Percentiles rank a stretch among this genome's conserved stretches.
phyloP scores from a whole-genome alignment of 1,140 invertebrate species.

The Drosophila mayri region DNA sequence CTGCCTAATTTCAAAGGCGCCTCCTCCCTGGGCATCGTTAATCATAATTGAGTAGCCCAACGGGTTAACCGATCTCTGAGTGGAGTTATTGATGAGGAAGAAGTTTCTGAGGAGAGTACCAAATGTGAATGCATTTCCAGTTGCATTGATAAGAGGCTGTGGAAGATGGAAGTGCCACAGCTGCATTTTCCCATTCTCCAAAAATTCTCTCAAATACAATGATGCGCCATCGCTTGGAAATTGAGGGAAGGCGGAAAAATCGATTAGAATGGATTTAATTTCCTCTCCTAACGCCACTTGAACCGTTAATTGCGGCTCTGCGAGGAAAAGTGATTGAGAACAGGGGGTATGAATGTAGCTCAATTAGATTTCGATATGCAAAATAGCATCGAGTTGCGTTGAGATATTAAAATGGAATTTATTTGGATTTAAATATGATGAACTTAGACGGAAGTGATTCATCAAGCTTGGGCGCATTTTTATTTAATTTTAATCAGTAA shows the following conservation, averaged over 20 bases:
- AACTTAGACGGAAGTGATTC: conserved; percentile 3
- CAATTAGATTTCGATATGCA: conserved; percentile 57
- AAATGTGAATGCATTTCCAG: conserved; percentile 27
- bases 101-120: background rate
- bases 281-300: conserved; percentile 69
- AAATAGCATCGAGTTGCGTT: conserved; percentile 58
- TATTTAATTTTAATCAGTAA: conserved; percentile 56
- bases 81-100: conserved; percentile 15
- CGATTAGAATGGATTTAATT: conserved; percentile 56
- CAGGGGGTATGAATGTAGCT: conserved; percentile 2
- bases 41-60: conserved; percentile 71
- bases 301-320: conserved; percentile 62
- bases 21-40: conserved; percentile 54
- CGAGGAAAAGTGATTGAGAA: background rate
- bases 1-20: conserved; percentile 63
- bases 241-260: background rate
- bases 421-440: background rate
- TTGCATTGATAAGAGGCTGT: conserved; percentile 24
- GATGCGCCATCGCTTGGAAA: conserved; percentile 11
- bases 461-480: conserved; percentile 26
- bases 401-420: conserved; percentile 3
- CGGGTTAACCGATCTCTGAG: conserved; percentile 46
- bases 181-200: conserved; percentile 17
- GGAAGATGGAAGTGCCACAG: conserved; percentile 7
- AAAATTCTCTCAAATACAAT: conserved; percentile 28